Conservation (phyloP, 2,888 invertebrate species). For the Acleris sparsana region DNA sequence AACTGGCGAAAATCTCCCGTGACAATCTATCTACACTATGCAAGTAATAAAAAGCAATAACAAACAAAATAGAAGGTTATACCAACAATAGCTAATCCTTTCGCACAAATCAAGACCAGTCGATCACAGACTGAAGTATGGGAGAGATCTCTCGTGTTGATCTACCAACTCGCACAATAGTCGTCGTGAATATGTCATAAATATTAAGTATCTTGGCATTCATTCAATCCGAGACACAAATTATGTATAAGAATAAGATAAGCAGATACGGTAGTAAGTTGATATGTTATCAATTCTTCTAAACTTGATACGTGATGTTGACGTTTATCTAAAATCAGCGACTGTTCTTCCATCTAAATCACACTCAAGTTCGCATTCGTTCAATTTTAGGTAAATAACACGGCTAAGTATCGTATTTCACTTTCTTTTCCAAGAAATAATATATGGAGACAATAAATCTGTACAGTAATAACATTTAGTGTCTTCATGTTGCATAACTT, state of each 20-base stretch:
- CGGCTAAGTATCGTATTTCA: too few relatives aligned
- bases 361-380: constrained; percentile 1
- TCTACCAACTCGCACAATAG: constrained; percentile 8
- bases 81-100: constrained; percentile 20
- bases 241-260: too few relatives aligned
- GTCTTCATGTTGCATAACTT: constrained; percentile 20
- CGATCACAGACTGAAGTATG: constrained; percentile 16
- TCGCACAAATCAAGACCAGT: constrained; percentile 18
- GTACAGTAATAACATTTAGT: too few relatives aligned
- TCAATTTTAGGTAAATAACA: too few relatives aligned
- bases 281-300: too few relatives aligned
- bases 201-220: constrained; percentile 5
- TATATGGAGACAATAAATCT: constrained; percentile 6
- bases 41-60: background rate
- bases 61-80: constrained; percentile 24
- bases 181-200: constrained; percentile 6
- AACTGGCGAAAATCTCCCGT: background rate
- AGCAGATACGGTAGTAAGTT: too few relatives aligned
- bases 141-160: constrained; percentile 9
- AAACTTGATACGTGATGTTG: too few relatives aligned
- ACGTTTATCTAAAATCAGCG: too few relatives aligned
- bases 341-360: background rate
- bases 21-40: background rate
- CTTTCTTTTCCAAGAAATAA: background rate
- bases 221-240: too few relatives aligned